Evolutionary conservation across 2,888 invertebrate genomes (phyloP), one percentile per base, ranked within the genome.

Genomic region (Lissocephala sabroskyi): DNA sequence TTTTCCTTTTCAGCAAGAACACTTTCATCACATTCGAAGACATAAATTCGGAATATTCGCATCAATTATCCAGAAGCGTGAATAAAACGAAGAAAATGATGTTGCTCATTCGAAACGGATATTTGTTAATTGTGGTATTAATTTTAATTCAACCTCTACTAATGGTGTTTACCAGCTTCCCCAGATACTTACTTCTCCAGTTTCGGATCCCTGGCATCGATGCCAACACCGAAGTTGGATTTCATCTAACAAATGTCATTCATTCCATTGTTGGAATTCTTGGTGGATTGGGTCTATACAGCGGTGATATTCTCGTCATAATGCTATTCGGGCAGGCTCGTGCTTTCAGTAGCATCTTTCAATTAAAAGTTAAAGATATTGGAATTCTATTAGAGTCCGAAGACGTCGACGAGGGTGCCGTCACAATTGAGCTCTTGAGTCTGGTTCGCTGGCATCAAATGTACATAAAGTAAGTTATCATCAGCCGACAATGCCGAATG

Each of bases 401-500:
- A 2, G 40, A 18, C 5, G 5, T 4, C 7, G 10, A 46, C 6
- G 13, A 40, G 0, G 18, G 11, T n/a, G 49, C 26, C n/a, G 17
- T 44, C 9, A 32, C 30, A 1, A 2, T 4, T 10, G 29, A 39
- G 14, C n/a, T 51, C 10, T 39, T 59, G 1, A 13, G 54, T 26
- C 51, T 56, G 23, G 40, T 61, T 1, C 18, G 55, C 23, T 61
- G 59, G 62, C 66, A 66, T 41, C 57, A 62, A 19, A 29, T 13
- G 9, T 62, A 55, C 40, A 28, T 49, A 7, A 17, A 32, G 61
- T 62, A 52, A 41, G 40, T 23, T 5, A 5, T 5, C 7, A 23
- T 23, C 23, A 5, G 23, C n/a, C n/a, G n/a, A 5, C 7, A 11
- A 10, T 1, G 11, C 3, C 35, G 3, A 5, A 10, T 4, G 2